Evolutionary conservation across 2,113 vertebrate genomes (phyloP), one percentile per base, ranked within the genome.

Genomic region (Sander lucioperca): DNA sequence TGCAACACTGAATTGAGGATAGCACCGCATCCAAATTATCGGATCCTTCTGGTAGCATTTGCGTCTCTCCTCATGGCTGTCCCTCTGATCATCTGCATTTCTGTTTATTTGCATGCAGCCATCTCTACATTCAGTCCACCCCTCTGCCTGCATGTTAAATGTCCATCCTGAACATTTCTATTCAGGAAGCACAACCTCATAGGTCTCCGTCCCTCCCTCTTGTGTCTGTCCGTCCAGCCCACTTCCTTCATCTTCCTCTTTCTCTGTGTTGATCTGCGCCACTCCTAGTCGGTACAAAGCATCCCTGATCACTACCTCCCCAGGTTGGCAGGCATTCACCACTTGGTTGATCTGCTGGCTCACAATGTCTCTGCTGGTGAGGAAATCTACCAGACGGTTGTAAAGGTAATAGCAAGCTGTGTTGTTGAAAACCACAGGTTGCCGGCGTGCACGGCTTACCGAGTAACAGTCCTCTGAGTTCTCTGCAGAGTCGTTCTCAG

Each of bases 331-430:
- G 87, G 94, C 96, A 92, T 96, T 96, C 39, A 99, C 95, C 0
- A 99, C 94, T 33, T 98, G 96, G 30, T 94, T 95, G 91, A 99
- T 99, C 94, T 99, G 98, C 87, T 96, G 93, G 81, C 95, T 97
- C 36, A 99, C 98, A 0, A 99, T 96, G 36, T 99, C 98, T 9
- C 96, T 94, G 93, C 98, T 99, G 84, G 94, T 96, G 88, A 99
- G 96, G 93, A 98, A 99, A 93, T 99, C 98, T 77, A 98, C 77
- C 87, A 99, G 96, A 30, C 98, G 97, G 91, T 99, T 99, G 92
- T 98, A 99, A 79, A 99, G 97, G 96, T 98, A 99, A 95, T 99
- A 99, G 90, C 98, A 97, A 0, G 97, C 97, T 0, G 97, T 94
- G 5, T 97, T 99, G 87, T 96, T 96, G 8, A 99, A 99, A 88